Evolutionary conservation across 1,140 invertebrate genomes (phyloP).

Genomic region (Drosophila ambigua): DNA sequence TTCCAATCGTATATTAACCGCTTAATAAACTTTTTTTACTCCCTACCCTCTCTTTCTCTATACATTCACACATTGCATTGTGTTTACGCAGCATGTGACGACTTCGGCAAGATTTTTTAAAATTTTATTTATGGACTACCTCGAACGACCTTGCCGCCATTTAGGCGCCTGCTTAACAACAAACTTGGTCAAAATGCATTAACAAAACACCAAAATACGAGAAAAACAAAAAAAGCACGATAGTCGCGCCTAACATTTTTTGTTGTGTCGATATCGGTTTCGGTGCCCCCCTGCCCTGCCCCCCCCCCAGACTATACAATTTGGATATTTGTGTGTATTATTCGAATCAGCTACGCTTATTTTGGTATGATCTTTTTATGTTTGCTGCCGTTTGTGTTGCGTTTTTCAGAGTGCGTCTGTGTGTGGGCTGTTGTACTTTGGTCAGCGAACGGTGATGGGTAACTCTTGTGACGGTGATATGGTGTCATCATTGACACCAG

Average conservation of each 20-base stretch:
- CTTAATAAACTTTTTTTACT: neutral
- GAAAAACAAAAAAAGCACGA: constrained; percentile 27
- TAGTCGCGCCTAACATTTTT: constrained; percentile 54
- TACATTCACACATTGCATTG: constrained; percentile 61
- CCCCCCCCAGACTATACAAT: neutral
- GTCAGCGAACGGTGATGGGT: constrained; percentile 25
- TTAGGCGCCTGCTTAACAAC: constrained; percentile 64
- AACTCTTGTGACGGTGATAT: constrained; percentile 45
- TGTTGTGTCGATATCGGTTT: constrained; percentile 21
- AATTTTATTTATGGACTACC: constrained; percentile 62
- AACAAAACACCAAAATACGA: constrained; percentile 39
- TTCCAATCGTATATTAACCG: neutral
- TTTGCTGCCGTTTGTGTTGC: constrained; percentile 11
- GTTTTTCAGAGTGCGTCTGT: constrained; percentile 16
- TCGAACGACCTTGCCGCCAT: constrained; percentile 75
- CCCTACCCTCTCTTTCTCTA: neutral
- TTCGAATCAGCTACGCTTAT: constrained; percentile 23
- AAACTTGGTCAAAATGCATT: constrained; percentile 79
- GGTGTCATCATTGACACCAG: constrained; percentile 78
- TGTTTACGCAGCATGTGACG: constrained; percentile 73
- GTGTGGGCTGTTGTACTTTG: constrained; percentile 43
- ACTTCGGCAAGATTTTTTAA: constrained; percentile 26
- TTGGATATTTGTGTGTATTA: constrained; percentile 7
- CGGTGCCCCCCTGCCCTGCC: neutral
- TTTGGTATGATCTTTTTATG: neutral